Percentiles rank a stretch among this genome's conserved stretches.
Conservation (phyloP, 2,113 vertebrate species). For the Calonectris borealis region DNA sequence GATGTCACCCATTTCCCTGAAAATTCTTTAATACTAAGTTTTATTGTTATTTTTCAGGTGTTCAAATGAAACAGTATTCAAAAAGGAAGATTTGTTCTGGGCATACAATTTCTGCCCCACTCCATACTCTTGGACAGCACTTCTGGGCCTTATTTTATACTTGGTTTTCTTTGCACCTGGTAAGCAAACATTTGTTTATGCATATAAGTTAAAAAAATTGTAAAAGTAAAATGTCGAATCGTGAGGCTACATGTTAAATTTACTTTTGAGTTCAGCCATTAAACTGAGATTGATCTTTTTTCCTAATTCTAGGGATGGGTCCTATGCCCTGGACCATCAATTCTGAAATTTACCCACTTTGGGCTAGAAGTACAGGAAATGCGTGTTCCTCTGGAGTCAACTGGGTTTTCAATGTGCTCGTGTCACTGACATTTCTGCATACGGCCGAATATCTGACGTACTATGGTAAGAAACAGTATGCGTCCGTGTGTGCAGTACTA, state of each 20-base stretch:
- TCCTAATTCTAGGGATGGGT: slow-evolving; percentile 84
- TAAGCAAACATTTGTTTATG: slow-evolving; percentile 23
- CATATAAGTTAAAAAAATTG: not conserved
- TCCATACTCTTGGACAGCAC: slow-evolving; percentile 90
- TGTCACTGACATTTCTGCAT: slow-evolving; percentile 95
- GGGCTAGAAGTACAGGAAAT: slow-evolving; percentile 98
- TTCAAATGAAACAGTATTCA: slow-evolving; percentile 84
- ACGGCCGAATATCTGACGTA: slow-evolving; percentile 93
- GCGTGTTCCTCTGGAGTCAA: slow-evolving; percentile 94
- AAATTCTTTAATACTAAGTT: not conserved
- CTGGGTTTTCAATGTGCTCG: slow-evolving; percentile 95
- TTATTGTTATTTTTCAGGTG: slow-evolving; percentile 81
- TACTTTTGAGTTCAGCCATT: not conserved
- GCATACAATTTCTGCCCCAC: slow-evolving; percentile 98
- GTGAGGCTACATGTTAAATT: not conserved
- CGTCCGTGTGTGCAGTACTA: not conserved
- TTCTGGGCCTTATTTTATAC: slow-evolving; percentile 91
- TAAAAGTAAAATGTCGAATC: not conserved
- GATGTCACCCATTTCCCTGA: not conserved
- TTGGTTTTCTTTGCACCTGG: slow-evolving; percentile 94
- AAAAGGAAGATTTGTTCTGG: slow-evolving; percentile 85
- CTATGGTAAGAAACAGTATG: slow-evolving; percentile 80
- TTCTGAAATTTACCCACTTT: slow-evolving; percentile 97
- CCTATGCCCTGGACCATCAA: slow-evolving; percentile 99
- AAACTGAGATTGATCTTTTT: not conserved